A percentile compares a stretch with the other conserved stretches of the same genome.
Conservation (phyloP, 1,140 invertebrate genomes). For the silkworm (Bombyx mori) region DNA sequence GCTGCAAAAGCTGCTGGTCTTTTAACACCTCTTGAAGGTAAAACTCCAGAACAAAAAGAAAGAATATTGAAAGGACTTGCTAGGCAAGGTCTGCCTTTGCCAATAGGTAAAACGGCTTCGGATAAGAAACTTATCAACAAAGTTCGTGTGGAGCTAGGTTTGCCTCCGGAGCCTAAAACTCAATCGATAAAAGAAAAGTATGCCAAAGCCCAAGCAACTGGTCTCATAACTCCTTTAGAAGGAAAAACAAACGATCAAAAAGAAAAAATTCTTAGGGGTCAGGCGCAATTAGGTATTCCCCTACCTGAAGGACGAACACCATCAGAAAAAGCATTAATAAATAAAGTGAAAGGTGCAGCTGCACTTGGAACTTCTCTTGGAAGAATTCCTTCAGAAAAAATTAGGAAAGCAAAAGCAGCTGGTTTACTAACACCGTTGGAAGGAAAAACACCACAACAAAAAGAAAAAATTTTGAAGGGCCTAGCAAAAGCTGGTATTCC, state of each 20-base stretch:
- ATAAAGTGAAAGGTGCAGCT: conserved; percentile 13
- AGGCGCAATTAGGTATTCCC: conserved; percentile 23
- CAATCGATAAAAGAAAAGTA: conserved; percentile 18
- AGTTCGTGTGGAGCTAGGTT: conserved; percentile 20
- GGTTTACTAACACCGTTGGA: conserved; percentile 16
- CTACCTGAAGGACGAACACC: conserved; percentile 28
- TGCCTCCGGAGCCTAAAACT: conserved; percentile 21
- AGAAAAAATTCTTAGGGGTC: conserved; percentile 26
- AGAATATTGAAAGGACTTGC: conserved; percentile 27
- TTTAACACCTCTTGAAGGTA: conserved; percentile 23
- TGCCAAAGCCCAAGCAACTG: conserved; percentile 19
- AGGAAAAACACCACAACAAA: conserved; percentile 15
- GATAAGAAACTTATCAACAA: conserved; percentile 23
- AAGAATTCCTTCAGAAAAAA: conserved; percentile 17
- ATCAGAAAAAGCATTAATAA: conserved; percentile 20
- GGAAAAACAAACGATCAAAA: conserved; percentile 28
- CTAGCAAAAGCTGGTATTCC: conserved; percentile 19
- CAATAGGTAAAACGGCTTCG: conserved; percentile 24
- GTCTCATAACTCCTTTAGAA: conserved; percentile 23
- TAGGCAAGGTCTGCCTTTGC: conserved; percentile 21
- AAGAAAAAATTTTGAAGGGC: conserved; percentile 15
- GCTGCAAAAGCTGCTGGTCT: conserved; percentile 4
- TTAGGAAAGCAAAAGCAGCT: conserved; percentile 15
- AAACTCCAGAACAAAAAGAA: conserved; percentile 28
- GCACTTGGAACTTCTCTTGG: conserved; percentile 16